These are phyloP conservation scores for Thalassarche chlororhynchos DNA, from an alignment of 2,113 vertebrate species.

Conservation along the genomic window DNA sequence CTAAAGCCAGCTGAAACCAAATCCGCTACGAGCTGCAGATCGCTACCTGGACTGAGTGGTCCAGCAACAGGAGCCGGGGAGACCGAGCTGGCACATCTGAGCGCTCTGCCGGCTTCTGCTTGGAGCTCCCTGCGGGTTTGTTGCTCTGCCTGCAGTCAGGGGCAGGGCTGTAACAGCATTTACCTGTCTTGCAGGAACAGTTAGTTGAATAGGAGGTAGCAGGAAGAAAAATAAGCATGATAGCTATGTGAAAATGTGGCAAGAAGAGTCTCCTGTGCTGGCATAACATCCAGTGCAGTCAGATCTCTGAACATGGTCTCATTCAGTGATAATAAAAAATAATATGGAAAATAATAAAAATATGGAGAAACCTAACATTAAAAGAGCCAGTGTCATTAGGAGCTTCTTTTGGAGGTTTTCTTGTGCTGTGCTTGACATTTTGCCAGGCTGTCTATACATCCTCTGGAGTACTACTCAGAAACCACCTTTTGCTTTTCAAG, in stretches of 20 bases:
- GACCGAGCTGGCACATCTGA: accelerated
- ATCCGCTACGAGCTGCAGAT: too few relatives aligned
- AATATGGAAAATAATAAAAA: not conserved
- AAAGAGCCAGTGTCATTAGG: not conserved
- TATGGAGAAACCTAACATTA: too few relatives aligned
- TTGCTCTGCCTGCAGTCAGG: not conserved
- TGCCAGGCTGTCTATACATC: not conserved
- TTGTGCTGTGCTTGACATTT: too few relatives aligned
- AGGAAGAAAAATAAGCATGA: not conserved
- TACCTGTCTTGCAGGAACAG: not conserved
- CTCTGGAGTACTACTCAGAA: not conserved
- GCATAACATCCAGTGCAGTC: too few relatives aligned
- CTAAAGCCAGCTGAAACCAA: too few relatives aligned
- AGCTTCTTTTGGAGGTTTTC: not conserved
- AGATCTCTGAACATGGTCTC: not conserved
- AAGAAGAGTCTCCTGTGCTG: not conserved
- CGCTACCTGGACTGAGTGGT: not conserved
- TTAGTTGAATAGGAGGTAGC: not conserved
- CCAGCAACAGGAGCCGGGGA: not conserved
- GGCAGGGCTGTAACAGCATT: not conserved
- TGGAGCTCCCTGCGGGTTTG: not conserved
- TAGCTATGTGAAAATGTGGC: not conserved
- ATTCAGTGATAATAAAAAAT: not conserved
- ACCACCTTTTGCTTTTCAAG: not conserved
- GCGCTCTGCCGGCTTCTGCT: not conserved